Evolutionary conservation across 1,140 invertebrate species (phyloP).

Genomic region (Hylyphantes graminicola): DNA sequence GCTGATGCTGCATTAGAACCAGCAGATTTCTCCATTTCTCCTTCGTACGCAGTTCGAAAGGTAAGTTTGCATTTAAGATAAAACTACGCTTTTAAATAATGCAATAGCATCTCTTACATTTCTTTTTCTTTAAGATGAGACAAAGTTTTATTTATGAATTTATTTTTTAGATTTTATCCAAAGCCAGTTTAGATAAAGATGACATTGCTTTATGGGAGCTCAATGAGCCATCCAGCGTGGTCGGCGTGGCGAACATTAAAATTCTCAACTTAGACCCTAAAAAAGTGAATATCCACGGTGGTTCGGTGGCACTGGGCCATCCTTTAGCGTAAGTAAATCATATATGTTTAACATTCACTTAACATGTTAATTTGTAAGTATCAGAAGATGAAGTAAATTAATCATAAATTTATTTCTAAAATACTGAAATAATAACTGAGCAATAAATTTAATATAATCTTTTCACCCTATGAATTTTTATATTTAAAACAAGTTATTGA

Average conservation of each 20-base stretch:
- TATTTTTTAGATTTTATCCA: constrained; percentile 76
- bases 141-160: neutral
- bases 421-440: too few species aligned
- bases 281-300: constrained; percentile 96
- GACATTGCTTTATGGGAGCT: constrained; percentile 97
- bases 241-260: constrained; percentile 93
- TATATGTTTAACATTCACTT: constrained; percentile 15
- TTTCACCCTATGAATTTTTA: too few species aligned
- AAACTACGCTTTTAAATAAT: too few species aligned
- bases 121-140: too few species aligned
- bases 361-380: too few species aligned
- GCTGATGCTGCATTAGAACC: constrained; percentile 96
- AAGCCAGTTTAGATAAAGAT: constrained; percentile 82
- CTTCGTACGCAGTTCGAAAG: constrained; percentile 87
- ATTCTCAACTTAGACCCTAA: constrained; percentile 85
- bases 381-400: too few species aligned
- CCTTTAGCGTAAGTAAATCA: constrained; percentile 84
- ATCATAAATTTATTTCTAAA: too few species aligned
- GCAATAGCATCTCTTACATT: too few species aligned
- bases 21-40: constrained; percentile 97
- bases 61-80: constrained; percentile 65
- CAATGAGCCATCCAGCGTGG: constrained; percentile 98
- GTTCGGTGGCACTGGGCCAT: constrained; percentile 98
- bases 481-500: too few species aligned
- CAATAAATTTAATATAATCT: too few species aligned